Evolutionary conservation across 2,113 vertebrate species (phyloP), one percentile per base, ranked within the genome.

Genomic region (Epinephelus cyanopodus): DNA sequence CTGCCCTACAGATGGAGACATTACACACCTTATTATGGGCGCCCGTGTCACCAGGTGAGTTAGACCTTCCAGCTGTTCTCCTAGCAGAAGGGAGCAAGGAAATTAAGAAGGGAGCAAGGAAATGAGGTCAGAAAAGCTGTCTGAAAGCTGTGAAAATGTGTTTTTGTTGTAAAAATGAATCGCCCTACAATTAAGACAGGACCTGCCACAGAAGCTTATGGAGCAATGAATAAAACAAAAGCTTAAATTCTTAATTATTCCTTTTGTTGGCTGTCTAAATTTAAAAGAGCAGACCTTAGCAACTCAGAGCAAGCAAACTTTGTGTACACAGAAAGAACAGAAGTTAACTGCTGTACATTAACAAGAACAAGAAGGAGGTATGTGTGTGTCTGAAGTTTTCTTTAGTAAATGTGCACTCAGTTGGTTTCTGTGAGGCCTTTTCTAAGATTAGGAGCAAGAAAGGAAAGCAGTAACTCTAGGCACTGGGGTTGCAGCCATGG

Each of bases 1-100:
- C 1, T 67, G 60, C 1, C 84, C 89, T 10, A 21, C 48, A 91
- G 89, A 81, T 86, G 87, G 90, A 74, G 89, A 89, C 89, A 87
- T 33, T 33, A 65, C 23, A 47, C 70, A n/a, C 3, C 1, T 23
- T 64, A 62, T 77, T 14, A 1, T 15, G 9, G 10, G 52, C 18
- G 15, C 48, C 42, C 48, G 48, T 50, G 15, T 37, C 6, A 37
- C 4, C 33, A 37, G 33, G 33, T 37, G n/a, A n/a, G n/a, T n/a
- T n/a, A 37, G 33, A 37, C 33, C 33, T 37, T 1, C 33, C 1
- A 37, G 6, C 33, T 6, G 33, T 37, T 1, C 33, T 21, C 27
- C 21, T 19, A 3, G 2, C 25, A 18, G 18, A 54, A 53, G 33
- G n/a, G 54, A 14, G 7, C 33, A 19, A 75, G 33, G 63, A 6